Evolutionary conservation across 2,888 invertebrate genomes (phyloP).

Genomic region (Strigamia transsilvanica): DNA sequence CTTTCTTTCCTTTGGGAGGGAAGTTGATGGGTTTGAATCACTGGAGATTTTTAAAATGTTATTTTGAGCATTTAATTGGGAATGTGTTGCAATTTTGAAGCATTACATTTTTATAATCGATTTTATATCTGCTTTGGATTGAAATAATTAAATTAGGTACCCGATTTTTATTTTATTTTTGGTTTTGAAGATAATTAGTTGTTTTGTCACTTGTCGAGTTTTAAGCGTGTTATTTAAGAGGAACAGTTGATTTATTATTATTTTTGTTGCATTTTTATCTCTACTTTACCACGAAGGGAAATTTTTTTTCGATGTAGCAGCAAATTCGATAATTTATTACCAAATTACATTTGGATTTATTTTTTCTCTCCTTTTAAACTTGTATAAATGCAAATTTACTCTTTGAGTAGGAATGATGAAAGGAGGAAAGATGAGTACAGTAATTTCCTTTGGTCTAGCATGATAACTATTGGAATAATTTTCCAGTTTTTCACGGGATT

Average conservation of each 20-base stretch:
- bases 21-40: neutral
- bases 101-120: too few relatives aligned
- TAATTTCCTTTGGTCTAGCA: slow-evolving; percentile 16
- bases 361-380: slow-evolving; percentile 11
- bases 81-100: too few relatives aligned
- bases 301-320: neutral
- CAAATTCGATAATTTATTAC: slow-evolving; percentile 48
- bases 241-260: slow-evolving; percentile 13
- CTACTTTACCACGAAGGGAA: neutral
- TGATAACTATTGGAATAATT: slow-evolving; percentile 43
- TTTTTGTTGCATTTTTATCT: slow-evolving; percentile 5
- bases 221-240: slow-evolving; percentile 11
- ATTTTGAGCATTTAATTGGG: too few relatives aligned
- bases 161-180: neutral
- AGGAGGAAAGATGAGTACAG: slow-evolving; percentile 33
- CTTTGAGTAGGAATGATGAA: slow-evolving; percentile 4
- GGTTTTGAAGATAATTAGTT: neutral
- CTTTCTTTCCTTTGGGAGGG: neutral
- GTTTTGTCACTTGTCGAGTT: slow-evolving; percentile 27
- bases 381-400: slow-evolving; percentile 38
- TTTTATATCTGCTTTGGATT: neutral
- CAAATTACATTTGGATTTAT: slow-evolving; percentile 48
- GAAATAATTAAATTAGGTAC: neutral
- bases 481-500: slow-evolving; percentile 23
- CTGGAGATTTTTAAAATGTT: neutral